Base-by-base conservation (phyloP, 2,797 vertebrate genomes). In the Hirundo rustica region DNA sequence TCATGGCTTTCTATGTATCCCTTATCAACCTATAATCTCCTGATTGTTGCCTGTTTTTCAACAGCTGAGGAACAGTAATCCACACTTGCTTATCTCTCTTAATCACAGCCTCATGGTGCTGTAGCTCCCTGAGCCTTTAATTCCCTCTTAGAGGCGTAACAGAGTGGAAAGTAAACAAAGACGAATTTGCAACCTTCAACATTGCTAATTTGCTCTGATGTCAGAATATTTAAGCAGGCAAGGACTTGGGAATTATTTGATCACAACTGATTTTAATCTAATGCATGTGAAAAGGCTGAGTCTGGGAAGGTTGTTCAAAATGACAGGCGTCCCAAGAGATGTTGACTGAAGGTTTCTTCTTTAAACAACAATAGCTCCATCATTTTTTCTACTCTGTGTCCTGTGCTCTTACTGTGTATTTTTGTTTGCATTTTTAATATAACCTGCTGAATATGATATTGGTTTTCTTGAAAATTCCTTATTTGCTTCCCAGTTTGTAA, bases 121-220 rank as follows among this genome's bases (percentile, higher is more conserved):
- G 96, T 94, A 96, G 91, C 93, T 98, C 92, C 85, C 96, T 98
- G 97, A 98, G 98, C 98, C 97, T 97, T 98, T 98, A 98, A 98
- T 98, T 98, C 98, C 97, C 97, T 98, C 95, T 98, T 97, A 97
- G 95, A 97, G 96, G 97, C 96, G 80, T 97, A 97, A 98, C 97
- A 97, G 97, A 98, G 98, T 97, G 97, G 97, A 98, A 98, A 98
- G 98, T 98, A 98, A 98, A 98, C 97, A 98, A 98, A 98, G 98
- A 97, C 92, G 79, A 97, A 98, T 98, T 97, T 97, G 96, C 97
- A 97, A 97, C 97, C 97, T 97, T 98, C 97, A 97, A 97, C 97
- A 92, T 97, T 97, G 98, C 98, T 98, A 98, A 98, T 98, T 98
- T 98, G 97, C 96, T 97, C 97, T 98, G 97, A 98, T 98, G 98